These are phyloP conservation scores for Zosterops borbonicus DNA, from an alignment of 2,113 vertebrate genomes.

Conservation along the genomic window DNA sequence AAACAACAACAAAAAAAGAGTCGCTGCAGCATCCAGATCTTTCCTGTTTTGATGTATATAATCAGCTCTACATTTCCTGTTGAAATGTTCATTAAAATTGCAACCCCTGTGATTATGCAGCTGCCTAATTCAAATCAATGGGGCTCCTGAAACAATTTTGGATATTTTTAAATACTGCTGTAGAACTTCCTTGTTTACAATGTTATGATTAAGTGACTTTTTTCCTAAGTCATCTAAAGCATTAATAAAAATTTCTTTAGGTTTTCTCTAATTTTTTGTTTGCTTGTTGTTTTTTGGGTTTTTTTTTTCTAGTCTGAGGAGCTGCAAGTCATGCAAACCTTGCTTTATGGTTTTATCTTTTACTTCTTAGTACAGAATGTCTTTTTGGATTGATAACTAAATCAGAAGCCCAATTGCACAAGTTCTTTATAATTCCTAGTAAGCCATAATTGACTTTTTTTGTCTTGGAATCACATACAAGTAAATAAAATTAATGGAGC, in stretches of 20 bases:
- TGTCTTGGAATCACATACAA: neutral
- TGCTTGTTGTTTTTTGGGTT: neutral
- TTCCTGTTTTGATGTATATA: constrained; percentile 66
- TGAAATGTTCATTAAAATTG: constrained; percentile 71
- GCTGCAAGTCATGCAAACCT: neutral
- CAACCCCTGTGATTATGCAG: constrained; percentile 69
- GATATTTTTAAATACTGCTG: constrained; percentile 67
- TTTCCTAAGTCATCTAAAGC: constrained; percentile 34
- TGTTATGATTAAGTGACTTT: constrained; percentile 62
- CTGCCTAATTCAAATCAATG: constrained; percentile 71
- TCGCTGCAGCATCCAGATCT: constrained; percentile 11
- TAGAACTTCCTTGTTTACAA: constrained; percentile 69
- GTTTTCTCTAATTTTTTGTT: neutral
- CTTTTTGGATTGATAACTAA: constrained; percentile 6
- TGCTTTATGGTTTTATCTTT: constrained; percentile 16
- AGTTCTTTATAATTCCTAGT: neutral
- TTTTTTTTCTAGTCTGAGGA: neutral
- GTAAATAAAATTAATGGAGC: neutral
- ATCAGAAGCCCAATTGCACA: constrained; percentile 9
- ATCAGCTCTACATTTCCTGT: constrained; percentile 68
- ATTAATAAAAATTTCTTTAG: constrained; percentile 40
- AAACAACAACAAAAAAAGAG: neutral
- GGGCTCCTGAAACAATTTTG: constrained; percentile 62
- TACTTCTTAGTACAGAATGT: neutral
- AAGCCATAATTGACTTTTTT: constrained; percentile 3